Evolutionary conservation across 2,888 invertebrate genomes (phyloP), one percentile per base, ranked within the genome.

Genomic region (Lasioglossum malachurum): DNA sequence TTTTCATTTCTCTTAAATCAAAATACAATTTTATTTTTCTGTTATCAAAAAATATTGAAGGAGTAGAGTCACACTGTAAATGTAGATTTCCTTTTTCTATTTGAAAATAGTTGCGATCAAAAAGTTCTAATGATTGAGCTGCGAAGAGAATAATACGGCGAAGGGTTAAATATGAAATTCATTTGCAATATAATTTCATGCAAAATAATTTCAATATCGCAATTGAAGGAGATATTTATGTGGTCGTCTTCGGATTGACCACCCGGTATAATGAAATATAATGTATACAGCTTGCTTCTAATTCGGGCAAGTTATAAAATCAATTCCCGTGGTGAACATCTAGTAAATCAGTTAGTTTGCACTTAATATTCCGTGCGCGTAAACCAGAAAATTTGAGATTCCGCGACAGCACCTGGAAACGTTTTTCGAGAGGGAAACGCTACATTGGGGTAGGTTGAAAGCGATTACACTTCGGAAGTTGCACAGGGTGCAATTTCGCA

Each of bases 401-500:
- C 71, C 81, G 35, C 38, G 67, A 75, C 35, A 49, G 49, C 41
- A 75, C 31, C 49, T 74, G 53, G 12, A 64, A 75, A 53, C 41
- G 53, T 35, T 81, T 80, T 69, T 67, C 60, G 49, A 74, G 60
- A 27, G 27, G 64, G 57, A 64, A 73, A 57, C 71, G 31, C 27
- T 77, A 38, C 35, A 57, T 41, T 57, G 72, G 53, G 49, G 64
- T 60, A 46, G 69, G 64, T 67, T 53, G 69, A 38, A 27, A 60
- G 49, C 57, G 81, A 84, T 80, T 80, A 46, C 71, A 77, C 75
- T 84, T 81, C 16, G 78, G 79, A 82, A 83, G 75, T 87, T 80
- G 78, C 80, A 80, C 75, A 41, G 16, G 44, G 64, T 23, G 82
- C 86, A 87, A 86, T 80, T 86, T 78, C 83, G 53, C 82, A 82